These are phyloP conservation scores for Umimayanthus chanpuru DNA, from an alignment of 92 coral and sea anemone species.

Conservation along the genomic window DNA sequence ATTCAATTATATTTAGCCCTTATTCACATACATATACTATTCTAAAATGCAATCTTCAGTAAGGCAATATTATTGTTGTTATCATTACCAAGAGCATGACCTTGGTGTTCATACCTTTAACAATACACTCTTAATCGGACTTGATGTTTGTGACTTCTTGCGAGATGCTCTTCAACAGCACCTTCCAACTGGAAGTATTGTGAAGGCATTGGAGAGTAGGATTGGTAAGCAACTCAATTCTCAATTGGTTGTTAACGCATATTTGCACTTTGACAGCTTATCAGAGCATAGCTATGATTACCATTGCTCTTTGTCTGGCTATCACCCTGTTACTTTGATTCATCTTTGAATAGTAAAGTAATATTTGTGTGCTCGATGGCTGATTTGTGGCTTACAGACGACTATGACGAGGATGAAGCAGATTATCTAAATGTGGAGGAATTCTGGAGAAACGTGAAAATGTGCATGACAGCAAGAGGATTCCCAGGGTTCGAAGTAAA, in stretches of 20 bases:
- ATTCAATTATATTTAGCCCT: too few relatives aligned
- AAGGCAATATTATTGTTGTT: conserved; percentile 61
- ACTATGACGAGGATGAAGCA: conserved; percentile 33
- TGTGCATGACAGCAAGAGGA: conserved; percentile 50
- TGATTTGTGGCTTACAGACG: conserved; percentile 51
- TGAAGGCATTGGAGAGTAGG: conserved; percentile 44
- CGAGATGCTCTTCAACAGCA: conserved; percentile 55
- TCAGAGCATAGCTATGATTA: conserved; percentile 44
- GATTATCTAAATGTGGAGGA: conserved; percentile 46
- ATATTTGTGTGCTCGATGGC: conserved; percentile 51
- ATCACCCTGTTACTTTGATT: conserved; percentile 44
- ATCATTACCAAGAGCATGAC: conserved; percentile 56
- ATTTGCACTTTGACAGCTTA: conserved; percentile 54
- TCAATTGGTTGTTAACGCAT: conserved; percentile 53
- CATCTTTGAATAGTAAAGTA: conserved; percentile 58
- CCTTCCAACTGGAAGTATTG: conserved; percentile 58
- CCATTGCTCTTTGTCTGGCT: conserved; percentile 54
- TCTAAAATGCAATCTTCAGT: too few relatives aligned
- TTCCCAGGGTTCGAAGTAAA: conserved; percentile 42
- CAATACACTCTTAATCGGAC: conserved; percentile 54
- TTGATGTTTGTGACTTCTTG: conserved; percentile 59
- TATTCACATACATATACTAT: too few relatives aligned
- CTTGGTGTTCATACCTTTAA: conserved; percentile 49
- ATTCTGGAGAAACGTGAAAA: conserved; percentile 56
- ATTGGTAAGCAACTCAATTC: conserved; percentile 31